phyloP scores from a whole-genome alignment of 2,113 vertebrate species.

The Monarcha castaneiventris region DNA sequence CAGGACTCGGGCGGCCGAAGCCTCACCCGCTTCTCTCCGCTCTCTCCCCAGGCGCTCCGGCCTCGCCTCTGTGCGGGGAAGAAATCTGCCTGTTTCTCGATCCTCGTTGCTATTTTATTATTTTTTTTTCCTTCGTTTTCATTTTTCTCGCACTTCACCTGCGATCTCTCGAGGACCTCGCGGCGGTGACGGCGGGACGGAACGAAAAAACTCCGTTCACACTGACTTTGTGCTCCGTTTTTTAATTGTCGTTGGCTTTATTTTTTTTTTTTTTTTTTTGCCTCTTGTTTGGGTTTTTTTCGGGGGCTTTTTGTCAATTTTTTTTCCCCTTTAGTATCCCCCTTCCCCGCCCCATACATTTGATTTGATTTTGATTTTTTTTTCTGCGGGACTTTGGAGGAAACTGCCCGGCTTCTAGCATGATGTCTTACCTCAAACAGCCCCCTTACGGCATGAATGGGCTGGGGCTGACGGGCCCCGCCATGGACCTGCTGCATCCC shows the following conservation, averaged over 20 bases:
- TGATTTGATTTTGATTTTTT: not conserved
- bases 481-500: slow-evolving; percentile 96
- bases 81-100: not conserved
- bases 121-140: not conserved
- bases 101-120: not conserved
- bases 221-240: not conserved
- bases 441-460: slow-evolving; percentile 97
- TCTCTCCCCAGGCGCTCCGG: slow-evolving; percentile 36
- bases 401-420: slow-evolving; percentile 88
- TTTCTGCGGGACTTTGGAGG: slow-evolving; percentile 56
- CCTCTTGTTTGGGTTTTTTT: not conserved
- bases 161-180: not conserved
- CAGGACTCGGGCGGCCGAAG: not conserved
- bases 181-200: not conserved
- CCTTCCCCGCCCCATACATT: not conserved
- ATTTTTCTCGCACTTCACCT: not conserved
- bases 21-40: not conserved
- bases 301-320: not conserved
- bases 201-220: not conserved
- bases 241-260: not conserved
- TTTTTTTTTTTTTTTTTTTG: not conserved
- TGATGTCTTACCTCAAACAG: slow-evolving; percentile 99
- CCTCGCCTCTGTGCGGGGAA: not conserved
- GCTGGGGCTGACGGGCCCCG: slow-evolving; percentile 92
- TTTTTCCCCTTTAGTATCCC: not conserved